phyloP scores from a whole-genome alignment of 2,888 invertebrate genomes.

The Philonicus albiceps region DNA sequence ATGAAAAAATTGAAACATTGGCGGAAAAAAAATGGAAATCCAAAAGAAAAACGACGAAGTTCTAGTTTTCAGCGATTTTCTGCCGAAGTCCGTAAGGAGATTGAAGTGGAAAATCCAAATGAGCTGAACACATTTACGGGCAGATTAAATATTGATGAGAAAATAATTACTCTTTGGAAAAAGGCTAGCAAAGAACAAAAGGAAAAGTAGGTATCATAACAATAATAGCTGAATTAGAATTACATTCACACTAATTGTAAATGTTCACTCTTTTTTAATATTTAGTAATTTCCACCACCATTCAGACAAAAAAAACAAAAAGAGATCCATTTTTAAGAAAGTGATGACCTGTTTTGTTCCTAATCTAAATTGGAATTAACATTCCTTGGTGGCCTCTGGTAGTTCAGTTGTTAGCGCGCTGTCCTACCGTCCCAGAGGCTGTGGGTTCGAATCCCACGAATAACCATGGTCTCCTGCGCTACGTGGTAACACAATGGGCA shows the following conservation, averaged over 20 bases:
- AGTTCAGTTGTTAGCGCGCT: too few species aligned
- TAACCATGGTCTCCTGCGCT: too few species aligned
- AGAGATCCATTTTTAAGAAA: too few species aligned
- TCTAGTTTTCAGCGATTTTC: slow-evolving; percentile 72
- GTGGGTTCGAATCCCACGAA: too few species aligned
- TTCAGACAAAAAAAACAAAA: too few species aligned
- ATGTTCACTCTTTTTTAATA: too few species aligned
- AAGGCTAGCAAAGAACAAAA: slow-evolving; percentile 69
- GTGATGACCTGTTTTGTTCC: too few species aligned
- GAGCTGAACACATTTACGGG: slow-evolving; percentile 66
- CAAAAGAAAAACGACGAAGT: slow-evolving; percentile 62
- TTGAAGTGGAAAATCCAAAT: slow-evolving; percentile 63
- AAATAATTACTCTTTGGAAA: slow-evolving; percentile 74
- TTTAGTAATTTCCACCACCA: too few species aligned
- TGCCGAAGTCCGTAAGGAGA: slow-evolving; percentile 64
- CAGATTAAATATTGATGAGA: slow-evolving; percentile 68
- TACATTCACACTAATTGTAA: background rate
- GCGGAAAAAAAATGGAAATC: slow-evolving; percentile 67
- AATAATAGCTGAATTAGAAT: background rate
- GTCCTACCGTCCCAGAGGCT: too few species aligned
- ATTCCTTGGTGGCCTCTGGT: too few species aligned
- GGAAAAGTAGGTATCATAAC: slow-evolving; percentile 52
- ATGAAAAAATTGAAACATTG: slow-evolving; percentile 71
- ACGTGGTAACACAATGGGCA: too few species aligned
- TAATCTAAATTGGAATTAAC: too few species aligned